Conservation (phyloP, 2,113 vertebrate species). For the Channa argus region DNA sequence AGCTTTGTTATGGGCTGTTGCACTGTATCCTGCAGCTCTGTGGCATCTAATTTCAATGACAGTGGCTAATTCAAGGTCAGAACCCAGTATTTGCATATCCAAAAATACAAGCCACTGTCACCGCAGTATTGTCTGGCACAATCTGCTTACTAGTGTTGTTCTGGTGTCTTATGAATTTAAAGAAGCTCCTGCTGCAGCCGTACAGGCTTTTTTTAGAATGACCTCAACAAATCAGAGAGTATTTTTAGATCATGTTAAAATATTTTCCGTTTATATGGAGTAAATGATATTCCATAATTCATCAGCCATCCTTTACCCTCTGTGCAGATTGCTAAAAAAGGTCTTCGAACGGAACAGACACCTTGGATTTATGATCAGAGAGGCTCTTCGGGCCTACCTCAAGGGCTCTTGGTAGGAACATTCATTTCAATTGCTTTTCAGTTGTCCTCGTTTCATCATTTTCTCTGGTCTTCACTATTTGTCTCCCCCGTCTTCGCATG, state of each 20-base stretch:
- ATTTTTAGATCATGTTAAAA: constrained; percentile 54
- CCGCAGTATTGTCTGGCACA: constrained; percentile 32
- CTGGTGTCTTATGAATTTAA: constrained; percentile 52
- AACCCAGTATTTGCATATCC: constrained; percentile 72
- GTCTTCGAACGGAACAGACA: constrained; percentile 91
- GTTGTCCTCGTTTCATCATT: constrained; percentile 37
- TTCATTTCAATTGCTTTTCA: constrained; percentile 50
- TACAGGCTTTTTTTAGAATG: constrained; percentile 40
- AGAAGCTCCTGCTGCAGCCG: constrained; percentile 39
- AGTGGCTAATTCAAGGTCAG: constrained; percentile 75
- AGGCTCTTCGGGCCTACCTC: constrained; percentile 90
- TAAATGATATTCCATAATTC: constrained; percentile 60
- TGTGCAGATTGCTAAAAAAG: constrained; percentile 88
- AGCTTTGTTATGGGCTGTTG: constrained; percentile 66
- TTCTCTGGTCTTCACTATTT: not conserved
- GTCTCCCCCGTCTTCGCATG: not conserved
- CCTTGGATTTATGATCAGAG: constrained; percentile 89
- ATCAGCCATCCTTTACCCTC: constrained; percentile 35
- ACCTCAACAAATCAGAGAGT: constrained; percentile 49
- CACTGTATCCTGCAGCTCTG: constrained; percentile 60
- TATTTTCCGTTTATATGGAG: constrained; percentile 38
- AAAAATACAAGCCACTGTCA: constrained; percentile 65
- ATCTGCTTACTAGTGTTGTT: constrained; percentile 40
- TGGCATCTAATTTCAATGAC: constrained; percentile 69
- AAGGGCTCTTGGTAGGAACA: constrained; percentile 86